Percentiles rank a stretch among this genome's conserved stretches.
phyloP scores from a whole-genome alignment of 2,888 invertebrate species.

The Pandemis corylana region DNA sequence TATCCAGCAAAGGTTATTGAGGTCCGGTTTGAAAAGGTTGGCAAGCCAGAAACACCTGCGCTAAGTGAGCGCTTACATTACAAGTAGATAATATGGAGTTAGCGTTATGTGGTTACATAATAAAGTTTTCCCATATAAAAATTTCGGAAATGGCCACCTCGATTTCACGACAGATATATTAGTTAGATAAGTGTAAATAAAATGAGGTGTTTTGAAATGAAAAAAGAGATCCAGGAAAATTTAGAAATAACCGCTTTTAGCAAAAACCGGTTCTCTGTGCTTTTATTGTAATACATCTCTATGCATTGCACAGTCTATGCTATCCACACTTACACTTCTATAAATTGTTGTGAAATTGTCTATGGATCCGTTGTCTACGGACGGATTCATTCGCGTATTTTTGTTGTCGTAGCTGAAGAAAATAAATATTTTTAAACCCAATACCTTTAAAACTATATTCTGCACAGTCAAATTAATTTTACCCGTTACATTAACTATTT shows the following conservation, averaged over 20 bases:
- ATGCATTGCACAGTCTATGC: neutral
- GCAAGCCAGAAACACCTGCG: too few species aligned
- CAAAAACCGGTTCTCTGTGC: conserved; percentile 12
- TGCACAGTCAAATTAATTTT: conserved; percentile 17
- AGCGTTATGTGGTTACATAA: too few species aligned
- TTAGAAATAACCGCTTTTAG: neutral
- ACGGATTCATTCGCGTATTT: conserved; percentile 21
- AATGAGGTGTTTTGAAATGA: too few species aligned
- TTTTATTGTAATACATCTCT: neutral
- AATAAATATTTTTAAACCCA: conserved; percentile 27
- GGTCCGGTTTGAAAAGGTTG: too few species aligned
- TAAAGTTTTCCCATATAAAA: too few species aligned
- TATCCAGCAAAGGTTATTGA: too few species aligned
- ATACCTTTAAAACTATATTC: conserved; percentile 3
- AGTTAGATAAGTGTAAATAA: too few species aligned
- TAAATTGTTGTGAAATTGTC: conserved; percentile 4
- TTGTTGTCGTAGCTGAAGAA: conserved; percentile 13
- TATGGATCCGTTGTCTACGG: conserved; percentile 28
- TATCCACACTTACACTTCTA: neutral
- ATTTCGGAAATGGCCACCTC: too few species aligned
- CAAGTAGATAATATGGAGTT: too few species aligned
- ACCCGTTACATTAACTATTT: conserved; percentile 12
- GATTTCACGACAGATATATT: too few species aligned
- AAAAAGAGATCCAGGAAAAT: too few species aligned
- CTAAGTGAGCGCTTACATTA: too few species aligned